Evolutionary conservation across 2,888 invertebrate species (phyloP).

Genomic region (Harpalus rubripes): DNA sequence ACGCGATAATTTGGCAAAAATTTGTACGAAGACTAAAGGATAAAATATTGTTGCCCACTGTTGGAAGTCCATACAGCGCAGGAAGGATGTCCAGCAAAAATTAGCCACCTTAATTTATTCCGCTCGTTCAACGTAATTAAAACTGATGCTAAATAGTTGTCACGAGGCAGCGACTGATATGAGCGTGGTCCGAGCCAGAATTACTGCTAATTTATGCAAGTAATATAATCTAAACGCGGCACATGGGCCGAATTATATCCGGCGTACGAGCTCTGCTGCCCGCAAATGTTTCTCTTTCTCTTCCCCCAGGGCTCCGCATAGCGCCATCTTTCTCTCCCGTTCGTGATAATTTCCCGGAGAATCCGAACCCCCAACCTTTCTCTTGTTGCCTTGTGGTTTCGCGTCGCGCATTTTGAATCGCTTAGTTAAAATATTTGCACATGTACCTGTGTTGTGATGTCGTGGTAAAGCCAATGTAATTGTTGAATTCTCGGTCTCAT

Average conservation of each 20-base stretch:
- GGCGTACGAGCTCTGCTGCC: constrained; percentile 51
- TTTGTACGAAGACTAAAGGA: not conserved
- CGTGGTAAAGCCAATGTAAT: constrained; percentile 1
- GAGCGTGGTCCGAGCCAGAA: constrained; percentile 58
- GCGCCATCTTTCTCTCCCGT: constrained; percentile 2
- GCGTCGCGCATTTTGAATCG: constrained; percentile 42
- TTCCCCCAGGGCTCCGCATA: not conserved
- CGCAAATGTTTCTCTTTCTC: constrained; percentile 19
- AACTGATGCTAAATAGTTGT: constrained; percentile 66
- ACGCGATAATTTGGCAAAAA: not conserved
- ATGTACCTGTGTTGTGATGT: constrained; percentile 23
- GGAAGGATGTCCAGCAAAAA: constrained; percentile 58
- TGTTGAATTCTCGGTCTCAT: constrained; percentile 18
- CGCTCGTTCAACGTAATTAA: constrained; percentile 61
- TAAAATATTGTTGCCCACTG: constrained; percentile 3
- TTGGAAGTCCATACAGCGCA: not conserved
- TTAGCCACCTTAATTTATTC: constrained; percentile 61
- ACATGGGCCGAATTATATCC: constrained; percentile 59
- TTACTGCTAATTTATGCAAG: constrained; percentile 67
- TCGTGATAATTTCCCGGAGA: constrained; percentile 44
- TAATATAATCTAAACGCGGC: constrained; percentile 66
- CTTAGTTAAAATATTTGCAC: constrained; percentile 44
- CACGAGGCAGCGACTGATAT: constrained; percentile 60
- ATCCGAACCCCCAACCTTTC: constrained; percentile 43
- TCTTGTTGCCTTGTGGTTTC: constrained; percentile 35